Evolutionary conservation across 2,888 invertebrate genomes (phyloP).

Genomic region (Tipula helvola): DNA sequence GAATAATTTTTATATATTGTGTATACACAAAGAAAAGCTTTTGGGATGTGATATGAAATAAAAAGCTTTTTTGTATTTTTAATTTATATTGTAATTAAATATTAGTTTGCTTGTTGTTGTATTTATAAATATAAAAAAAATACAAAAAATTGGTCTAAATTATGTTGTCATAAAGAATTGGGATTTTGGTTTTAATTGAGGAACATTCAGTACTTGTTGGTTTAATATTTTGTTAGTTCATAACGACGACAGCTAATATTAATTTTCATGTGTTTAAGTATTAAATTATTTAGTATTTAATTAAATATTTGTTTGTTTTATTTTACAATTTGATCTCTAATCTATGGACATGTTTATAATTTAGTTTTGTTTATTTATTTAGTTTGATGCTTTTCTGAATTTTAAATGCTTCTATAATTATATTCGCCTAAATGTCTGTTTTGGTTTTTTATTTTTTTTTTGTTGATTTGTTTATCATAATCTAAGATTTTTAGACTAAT

Average conservation of each 20-base stretch:
- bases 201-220: conserved; percentile 5
- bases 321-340: not conserved
- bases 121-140: no score
- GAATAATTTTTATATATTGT: not conserved
- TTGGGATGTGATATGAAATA: not conserved
- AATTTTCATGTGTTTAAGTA: not conserved
- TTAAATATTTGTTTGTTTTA: not conserved
- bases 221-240: not conserved
- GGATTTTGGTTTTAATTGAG: not conserved
- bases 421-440: not conserved
- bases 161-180: not conserved
- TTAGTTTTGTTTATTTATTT: not conserved
- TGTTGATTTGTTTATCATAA: not conserved
- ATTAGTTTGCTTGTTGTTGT: not conserved
- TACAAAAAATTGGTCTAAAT: not conserved
- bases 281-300: not conserved
- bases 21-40: not conserved
- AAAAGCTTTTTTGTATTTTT: not conserved
- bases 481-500: not conserved
- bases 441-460: no score
- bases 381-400: not conserved
- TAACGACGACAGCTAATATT: not conserved
- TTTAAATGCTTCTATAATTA: not conserved
- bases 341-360: not conserved
- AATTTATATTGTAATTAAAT: not conserved